Conservation (phyloP, 2,888 invertebrate genomes). For the Crossocerus cetratus region DNA sequence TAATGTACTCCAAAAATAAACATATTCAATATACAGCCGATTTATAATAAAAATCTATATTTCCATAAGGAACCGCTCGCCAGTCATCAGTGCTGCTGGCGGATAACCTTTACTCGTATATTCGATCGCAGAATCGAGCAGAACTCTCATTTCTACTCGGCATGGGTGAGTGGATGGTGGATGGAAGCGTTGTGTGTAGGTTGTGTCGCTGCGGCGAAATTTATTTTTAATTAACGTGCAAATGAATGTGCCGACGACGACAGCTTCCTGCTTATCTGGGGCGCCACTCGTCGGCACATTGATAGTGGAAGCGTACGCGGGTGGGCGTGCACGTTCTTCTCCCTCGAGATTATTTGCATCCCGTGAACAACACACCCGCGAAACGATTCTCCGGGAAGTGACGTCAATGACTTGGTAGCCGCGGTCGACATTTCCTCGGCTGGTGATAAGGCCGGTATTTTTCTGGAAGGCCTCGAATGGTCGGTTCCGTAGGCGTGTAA, state of each 20-base stretch:
- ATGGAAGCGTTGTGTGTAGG: too few species aligned
- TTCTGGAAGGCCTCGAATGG: background rate
- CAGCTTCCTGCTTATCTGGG: conserved; percentile 59
- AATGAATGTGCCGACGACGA: conserved; percentile 61
- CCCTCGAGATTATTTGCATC: conserved; percentile 48
- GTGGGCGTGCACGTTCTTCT: conserved; percentile 17
- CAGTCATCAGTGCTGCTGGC: too few species aligned
- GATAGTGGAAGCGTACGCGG: conserved; percentile 37
- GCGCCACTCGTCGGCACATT: conserved; percentile 51
- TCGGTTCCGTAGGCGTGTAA: too few species aligned
- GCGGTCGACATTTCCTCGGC: conserved; percentile 32
- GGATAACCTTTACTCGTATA: too few species aligned
- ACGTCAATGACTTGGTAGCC: conserved; percentile 24
- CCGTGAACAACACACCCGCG: conserved; percentile 32
- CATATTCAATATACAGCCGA: too few species aligned
- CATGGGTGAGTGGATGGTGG: too few species aligned
- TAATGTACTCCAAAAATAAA: too few species aligned
- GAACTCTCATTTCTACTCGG: too few species aligned
- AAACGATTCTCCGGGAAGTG: conserved; percentile 50
- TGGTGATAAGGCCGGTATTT: conserved; percentile 34
- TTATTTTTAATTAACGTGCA: conserved; percentile 72
- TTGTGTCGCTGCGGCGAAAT: conserved; percentile 43
- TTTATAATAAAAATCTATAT: too few species aligned
- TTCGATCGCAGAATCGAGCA: too few species aligned
- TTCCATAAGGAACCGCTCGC: too few species aligned